Evolutionary conservation across 37 sponge, comb jelly and placozoan genomes (phyloP).

Genomic region (Cladorhizidae sp.): DNA sequence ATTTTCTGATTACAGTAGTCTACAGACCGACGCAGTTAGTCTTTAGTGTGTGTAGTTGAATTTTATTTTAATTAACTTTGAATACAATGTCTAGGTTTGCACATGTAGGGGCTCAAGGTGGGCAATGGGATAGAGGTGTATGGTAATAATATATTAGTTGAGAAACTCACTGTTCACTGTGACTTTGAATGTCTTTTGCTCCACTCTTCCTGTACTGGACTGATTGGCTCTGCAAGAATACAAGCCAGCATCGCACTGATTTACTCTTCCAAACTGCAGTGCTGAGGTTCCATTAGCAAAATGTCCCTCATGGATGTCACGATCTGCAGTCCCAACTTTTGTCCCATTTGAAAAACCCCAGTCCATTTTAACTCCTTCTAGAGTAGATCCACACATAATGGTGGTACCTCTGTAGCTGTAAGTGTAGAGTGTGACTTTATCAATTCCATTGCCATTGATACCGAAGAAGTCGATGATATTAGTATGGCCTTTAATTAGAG

Average conservation of each 20-base stretch:
- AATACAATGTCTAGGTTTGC: too few relatives aligned
- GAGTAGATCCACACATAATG: not conserved
- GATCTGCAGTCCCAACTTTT: not conserved
- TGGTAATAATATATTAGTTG: too few relatives aligned
- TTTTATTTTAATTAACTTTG: too few relatives aligned
- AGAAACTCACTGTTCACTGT: slow-evolving; percentile 1
- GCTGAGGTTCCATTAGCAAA: slow-evolving; percentile 16
- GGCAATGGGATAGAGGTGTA: too few relatives aligned
- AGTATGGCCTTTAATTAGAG: too few relatives aligned
- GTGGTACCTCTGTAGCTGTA: not conserved
- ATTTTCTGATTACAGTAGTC: too few relatives aligned
- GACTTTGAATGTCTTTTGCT: slow-evolving; percentile 14
- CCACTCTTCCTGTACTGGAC: not conserved
- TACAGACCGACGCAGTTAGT: too few relatives aligned
- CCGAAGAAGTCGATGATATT: too few relatives aligned
- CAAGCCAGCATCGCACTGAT: slow-evolving; percentile 29
- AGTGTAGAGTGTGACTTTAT: too few relatives aligned
- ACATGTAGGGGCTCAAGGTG: too few relatives aligned
- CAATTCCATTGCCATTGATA: too few relatives aligned
- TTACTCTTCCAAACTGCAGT: slow-evolving; percentile 14
- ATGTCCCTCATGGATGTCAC: slow-evolving; percentile 11
- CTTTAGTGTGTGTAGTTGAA: too few relatives aligned
- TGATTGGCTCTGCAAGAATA: slow-evolving; percentile 20
- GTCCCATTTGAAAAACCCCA: slow-evolving; percentile 32
- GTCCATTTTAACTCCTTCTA: not conserved